A percentile compares a stretch with the other conserved stretches of the same genome.
phyloP scores from a whole-genome alignment of 2,888 invertebrate species.

The Spialia ferax region DNA sequence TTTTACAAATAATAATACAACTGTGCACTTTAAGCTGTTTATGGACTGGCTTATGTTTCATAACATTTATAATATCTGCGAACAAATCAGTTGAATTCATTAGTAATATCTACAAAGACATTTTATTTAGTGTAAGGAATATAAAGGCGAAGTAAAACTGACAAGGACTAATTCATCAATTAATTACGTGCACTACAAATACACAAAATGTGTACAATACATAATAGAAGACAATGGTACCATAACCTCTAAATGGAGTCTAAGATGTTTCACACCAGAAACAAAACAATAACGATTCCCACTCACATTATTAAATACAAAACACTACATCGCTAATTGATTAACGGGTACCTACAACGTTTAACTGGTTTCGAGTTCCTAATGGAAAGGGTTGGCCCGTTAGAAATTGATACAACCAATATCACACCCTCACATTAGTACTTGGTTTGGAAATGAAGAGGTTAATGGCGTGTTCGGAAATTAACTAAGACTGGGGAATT shows the following conservation, averaged over 20 bases:
- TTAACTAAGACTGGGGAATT: too few species aligned
- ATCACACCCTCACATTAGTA: conserved; percentile 33
- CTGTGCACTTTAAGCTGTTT: neutral
- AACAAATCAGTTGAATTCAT: too few species aligned
- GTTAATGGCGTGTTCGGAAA: neutral
- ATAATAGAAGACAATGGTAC: neutral
- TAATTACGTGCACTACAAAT: too few species aligned
- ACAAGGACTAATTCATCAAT: too few species aligned
- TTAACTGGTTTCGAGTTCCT: conserved; percentile 26
- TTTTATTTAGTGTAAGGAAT: too few species aligned
- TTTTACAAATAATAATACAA: neutral
- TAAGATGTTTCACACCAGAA: neutral
- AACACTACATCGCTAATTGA: conserved; percentile 15
- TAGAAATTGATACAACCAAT: conserved; percentile 49
- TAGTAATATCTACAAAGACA: too few species aligned
- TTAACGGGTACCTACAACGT: neutral
- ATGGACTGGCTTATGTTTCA: neutral
- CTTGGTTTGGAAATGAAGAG: conserved; percentile 15
- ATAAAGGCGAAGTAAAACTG: too few species aligned
- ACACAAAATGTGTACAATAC: too few species aligned
- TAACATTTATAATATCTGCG: too few species aligned
- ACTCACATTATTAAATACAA: conserved; percentile 5
- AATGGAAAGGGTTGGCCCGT: conserved; percentile 55
- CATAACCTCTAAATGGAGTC: conserved; percentile 1
- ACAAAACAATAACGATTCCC: neutral